phyloP scores from a whole-genome alignment of 2,113 vertebrate species.

The Poecilia latipinna region DNA sequence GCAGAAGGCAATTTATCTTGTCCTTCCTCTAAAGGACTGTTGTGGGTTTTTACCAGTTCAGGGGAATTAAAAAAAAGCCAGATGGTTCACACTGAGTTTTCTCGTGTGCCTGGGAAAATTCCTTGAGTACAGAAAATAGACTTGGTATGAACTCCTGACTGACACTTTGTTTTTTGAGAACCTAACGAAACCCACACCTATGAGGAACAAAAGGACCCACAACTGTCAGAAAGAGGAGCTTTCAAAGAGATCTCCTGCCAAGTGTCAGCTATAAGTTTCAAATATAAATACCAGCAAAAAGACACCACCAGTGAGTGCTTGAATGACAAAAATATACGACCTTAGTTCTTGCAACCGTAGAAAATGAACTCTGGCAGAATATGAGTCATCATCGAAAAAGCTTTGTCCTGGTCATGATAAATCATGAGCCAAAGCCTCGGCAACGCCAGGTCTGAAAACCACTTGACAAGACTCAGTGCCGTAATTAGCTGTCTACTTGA shows the following conservation, averaged over 20 bases:
- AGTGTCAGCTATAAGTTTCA: background rate
- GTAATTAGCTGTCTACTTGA: background rate
- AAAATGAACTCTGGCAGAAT: background rate
- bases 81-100: constrained; percentile 9
- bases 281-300: background rate
- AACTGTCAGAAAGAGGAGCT: background rate
- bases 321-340: background rate
- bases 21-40: constrained; percentile 33
- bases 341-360: background rate
- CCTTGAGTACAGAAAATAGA: background rate
- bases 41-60: constrained; percentile 33
- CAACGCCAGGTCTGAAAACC: background rate
- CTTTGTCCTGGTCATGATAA: no score
- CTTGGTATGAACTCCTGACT: background rate
- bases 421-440: background rate
- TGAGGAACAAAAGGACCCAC: background rate
- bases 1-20: constrained; percentile 26
- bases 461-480: background rate
- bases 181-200: no score
- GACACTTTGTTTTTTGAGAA: background rate
- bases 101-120: background rate
- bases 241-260: background rate
- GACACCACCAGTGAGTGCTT: background rate
- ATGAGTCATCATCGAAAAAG: no score
- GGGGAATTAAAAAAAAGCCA: constrained; percentile 25